Percentiles rank a stretch among this genome's conserved stretches.
These are phyloP conservation scores for Galerucella nymphaeae DNA, from an alignment of 2,888 invertebrate species.

Conservation along the genomic window DNA sequence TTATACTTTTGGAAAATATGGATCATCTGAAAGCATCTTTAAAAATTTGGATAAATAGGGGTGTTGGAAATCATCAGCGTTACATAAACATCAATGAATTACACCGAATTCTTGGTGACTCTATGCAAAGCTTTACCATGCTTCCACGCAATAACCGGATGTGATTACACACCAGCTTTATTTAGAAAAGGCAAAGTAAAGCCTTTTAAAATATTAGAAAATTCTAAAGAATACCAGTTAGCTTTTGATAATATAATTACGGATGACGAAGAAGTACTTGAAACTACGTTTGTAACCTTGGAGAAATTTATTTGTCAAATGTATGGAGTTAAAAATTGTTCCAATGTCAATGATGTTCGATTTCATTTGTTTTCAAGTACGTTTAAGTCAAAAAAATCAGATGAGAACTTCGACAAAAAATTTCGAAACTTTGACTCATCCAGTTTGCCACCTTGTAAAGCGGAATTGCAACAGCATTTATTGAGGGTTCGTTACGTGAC, in stretches of 20 bases:
- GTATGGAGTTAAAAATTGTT: background rate
- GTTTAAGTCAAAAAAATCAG: slow-evolving; percentile 35
- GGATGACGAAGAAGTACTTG: slow-evolving; percentile 8
- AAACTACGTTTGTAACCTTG: background rate
- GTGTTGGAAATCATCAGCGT: too few species aligned
- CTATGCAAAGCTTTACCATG: too few species aligned
- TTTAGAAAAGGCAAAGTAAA: slow-evolving; percentile 15
- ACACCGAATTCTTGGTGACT: background rate
- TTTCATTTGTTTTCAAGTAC: slow-evolving; percentile 38
- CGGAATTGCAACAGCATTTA: too few species aligned
- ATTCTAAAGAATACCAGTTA: slow-evolving; percentile 5
- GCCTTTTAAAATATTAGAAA: slow-evolving; percentile 8
- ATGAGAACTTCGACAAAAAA: slow-evolving; percentile 26
- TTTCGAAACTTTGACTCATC: background rate
- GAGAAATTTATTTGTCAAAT: background rate
- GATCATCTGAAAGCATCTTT: background rate
- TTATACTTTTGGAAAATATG: slow-evolving; percentile 2
- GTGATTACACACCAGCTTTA: slow-evolving; percentile 11
- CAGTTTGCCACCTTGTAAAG: background rate
- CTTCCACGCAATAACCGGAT: background rate
- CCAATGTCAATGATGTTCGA: too few species aligned
- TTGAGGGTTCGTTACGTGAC: too few species aligned
- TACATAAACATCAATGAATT: too few species aligned
- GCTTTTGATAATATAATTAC: slow-evolving; percentile 5
- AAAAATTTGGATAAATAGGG: too few species aligned